A percentile compares a stretch with the other conserved stretches of the same genome.
Evolutionary conservation across 2,888 invertebrate species (phyloP).

Genomic region (Philaethria dido): DNA sequence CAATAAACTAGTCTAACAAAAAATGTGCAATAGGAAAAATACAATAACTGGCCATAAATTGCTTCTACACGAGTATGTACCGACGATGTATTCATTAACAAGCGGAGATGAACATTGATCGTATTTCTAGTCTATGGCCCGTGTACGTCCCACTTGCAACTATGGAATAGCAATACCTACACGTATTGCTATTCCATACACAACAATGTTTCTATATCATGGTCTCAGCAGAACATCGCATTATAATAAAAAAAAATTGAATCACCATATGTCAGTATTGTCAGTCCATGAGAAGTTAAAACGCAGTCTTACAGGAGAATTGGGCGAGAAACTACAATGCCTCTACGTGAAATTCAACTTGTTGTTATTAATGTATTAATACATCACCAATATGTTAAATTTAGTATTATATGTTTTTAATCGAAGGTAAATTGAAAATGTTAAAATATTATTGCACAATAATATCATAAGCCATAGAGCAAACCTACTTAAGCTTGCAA

Average conservation of each 20-base stretch:
- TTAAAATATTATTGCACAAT: not conserved
- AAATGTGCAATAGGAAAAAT: slow-evolving; percentile 14
- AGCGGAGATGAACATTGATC: not conserved
- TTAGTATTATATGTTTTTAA: too few species aligned
- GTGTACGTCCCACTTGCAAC: not conserved
- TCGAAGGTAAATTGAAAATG: not conserved
- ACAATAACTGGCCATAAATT: slow-evolving; percentile 3
- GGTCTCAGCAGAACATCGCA: not conserved
- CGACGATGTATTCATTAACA: not conserved
- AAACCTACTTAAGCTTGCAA: not conserved
- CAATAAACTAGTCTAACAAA: not conserved
- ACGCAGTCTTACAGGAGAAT: not conserved
- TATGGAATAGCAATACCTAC: too few species aligned
- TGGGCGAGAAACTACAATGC: not conserved
- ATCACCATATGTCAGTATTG: not conserved
- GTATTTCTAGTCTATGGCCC: slow-evolving; percentile 8
- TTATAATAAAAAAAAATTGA: not conserved
- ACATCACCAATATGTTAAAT: not conserved
- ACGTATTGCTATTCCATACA: not conserved
- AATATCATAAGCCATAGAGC: not conserved
- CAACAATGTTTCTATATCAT: not conserved
- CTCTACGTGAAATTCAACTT: not conserved
- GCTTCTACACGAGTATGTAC: not conserved
- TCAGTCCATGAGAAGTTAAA: not conserved
- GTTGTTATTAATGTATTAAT: too few species aligned